A percentile compares a stretch with the other conserved stretches of the same genome.
Evolutionary conservation across 2,113 vertebrate genomes (phyloP).

Genomic region (Austrofundulus limnaeus): DNA sequence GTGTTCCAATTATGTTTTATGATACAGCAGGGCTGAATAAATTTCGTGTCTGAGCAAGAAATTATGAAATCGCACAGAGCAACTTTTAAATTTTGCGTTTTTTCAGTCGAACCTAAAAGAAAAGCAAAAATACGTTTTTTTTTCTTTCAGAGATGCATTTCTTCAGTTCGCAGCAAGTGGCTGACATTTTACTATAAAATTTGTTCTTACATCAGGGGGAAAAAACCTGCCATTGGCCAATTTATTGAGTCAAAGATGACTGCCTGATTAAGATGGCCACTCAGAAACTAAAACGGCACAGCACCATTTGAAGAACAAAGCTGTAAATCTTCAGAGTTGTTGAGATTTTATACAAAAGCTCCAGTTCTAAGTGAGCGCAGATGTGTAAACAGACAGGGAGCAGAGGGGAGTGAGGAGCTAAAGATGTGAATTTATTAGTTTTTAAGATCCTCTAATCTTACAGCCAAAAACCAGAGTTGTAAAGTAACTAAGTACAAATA

Average conservation of each 20-base stretch:
- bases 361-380: background rate
- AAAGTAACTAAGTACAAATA: too few species aligned
- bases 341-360: conserved; percentile 2
- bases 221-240: background rate
- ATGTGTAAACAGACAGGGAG: background rate
- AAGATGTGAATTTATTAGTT: background rate
- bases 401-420: background rate
- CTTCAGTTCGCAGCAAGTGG: too few species aligned
- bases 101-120: too few species aligned
- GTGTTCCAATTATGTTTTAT: too few species aligned
- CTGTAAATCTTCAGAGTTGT: background rate
- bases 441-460: background rate
- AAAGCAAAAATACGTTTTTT: too few species aligned
- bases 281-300: background rate
- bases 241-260: background rate
- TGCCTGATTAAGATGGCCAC: background rate
- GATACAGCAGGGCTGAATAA: too few species aligned
- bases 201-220: background rate
- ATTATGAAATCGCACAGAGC: too few species aligned
- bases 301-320: background rate
- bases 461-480: too few species aligned
- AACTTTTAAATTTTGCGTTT: too few species aligned
- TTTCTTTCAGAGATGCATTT: too few species aligned
- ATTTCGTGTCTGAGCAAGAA: too few species aligned
- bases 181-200: background rate